Evolutionary conservation across 64 coral and sea anemone species (phyloP).

Genomic region (Trachythela sp.): DNA sequence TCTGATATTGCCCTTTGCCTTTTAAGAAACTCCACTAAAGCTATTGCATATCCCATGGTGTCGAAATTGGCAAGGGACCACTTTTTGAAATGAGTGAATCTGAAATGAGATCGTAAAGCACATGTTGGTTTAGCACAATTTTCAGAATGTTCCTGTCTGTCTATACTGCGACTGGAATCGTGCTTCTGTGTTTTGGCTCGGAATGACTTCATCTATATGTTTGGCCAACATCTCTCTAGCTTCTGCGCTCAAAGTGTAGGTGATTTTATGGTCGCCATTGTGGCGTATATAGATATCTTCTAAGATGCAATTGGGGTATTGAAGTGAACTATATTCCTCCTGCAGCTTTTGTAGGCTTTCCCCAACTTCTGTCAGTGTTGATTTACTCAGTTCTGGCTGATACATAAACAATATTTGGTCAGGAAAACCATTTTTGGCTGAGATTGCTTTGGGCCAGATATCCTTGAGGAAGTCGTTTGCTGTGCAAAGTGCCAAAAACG

Average conservation of each 20-base stretch:
- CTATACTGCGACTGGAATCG: background rate
- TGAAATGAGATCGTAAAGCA: background rate
- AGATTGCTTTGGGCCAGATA: conserved; percentile 49
- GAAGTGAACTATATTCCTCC: background rate
- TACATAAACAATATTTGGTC: conserved; percentile 35
- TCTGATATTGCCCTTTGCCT: background rate
- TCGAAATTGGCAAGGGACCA: background rate
- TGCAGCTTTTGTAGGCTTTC: background rate
- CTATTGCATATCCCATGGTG: background rate
- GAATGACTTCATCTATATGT: background rate
- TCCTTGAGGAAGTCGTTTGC: conserved; percentile 43
- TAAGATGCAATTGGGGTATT: background rate
- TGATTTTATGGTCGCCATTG: background rate
- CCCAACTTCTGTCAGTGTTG: background rate
- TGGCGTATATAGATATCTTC: background rate
- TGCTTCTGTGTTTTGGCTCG: background rate
- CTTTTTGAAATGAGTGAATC: background rate
- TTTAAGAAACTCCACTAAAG: background rate
- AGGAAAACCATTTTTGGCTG: conserved; percentile 30
- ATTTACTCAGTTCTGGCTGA: background rate
- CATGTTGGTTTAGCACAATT: background rate
- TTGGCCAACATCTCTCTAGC: conserved; percentile 15
- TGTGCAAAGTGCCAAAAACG: conserved; percentile 31
- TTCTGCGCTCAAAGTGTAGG: background rate
- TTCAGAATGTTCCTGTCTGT: conserved; percentile 16